Conservation (phyloP, 2,113 vertebrate genomes). For the Malurus melanocephalus region DNA sequence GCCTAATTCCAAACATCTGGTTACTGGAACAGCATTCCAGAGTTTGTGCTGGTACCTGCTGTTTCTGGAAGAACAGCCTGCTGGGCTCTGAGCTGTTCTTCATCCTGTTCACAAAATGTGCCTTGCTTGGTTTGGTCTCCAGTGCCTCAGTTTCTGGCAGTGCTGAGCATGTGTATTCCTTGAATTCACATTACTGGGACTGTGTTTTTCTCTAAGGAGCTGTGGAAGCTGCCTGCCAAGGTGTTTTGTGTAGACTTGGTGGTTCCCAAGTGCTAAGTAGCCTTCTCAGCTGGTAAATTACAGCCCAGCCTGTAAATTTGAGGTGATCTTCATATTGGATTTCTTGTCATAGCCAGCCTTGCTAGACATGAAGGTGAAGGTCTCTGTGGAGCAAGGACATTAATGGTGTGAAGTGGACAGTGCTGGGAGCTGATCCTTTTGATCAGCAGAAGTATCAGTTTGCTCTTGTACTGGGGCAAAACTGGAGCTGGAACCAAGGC, state of each 20-base stretch:
- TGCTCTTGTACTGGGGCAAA: neutral
- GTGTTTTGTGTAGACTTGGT: neutral
- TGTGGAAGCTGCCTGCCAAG: neutral
- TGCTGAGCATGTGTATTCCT: neutral
- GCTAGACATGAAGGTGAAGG: neutral
- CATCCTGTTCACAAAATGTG: neutral
- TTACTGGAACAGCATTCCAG: neutral
- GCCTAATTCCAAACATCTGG: neutral
- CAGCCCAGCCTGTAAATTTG: neutral
- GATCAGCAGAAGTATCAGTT: neutral
- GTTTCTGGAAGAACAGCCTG: neutral
- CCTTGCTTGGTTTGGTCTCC: neutral
- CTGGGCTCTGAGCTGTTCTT: neutral
- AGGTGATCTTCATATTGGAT: neutral
- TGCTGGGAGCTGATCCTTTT: neutral
- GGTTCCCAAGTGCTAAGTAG: neutral
- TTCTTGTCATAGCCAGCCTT: neutral
- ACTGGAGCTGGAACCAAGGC: neutral
- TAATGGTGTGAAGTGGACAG: neutral
- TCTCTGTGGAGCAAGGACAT: neutral
- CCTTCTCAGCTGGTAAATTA: neutral
- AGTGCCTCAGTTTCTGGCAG: neutral
- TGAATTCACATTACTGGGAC: neutral
- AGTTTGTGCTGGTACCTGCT: neutral
- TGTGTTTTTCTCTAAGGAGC: neutral